phyloP scores from a whole-genome alignment of 1,140 invertebrate genomes.

The Drosophila carrolli region DNA sequence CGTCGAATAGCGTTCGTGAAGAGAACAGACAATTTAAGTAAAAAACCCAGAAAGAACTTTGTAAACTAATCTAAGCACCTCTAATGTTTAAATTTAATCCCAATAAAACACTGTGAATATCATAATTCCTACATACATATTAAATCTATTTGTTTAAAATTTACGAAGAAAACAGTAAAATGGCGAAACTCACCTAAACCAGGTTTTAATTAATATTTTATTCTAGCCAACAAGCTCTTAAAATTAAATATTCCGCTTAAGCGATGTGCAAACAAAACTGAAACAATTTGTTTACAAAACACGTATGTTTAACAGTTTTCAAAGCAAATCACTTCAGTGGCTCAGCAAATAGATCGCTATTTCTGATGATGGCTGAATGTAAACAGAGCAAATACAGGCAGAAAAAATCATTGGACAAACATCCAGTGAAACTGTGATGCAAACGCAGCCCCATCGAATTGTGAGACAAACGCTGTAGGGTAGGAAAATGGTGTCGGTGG shows the following conservation, averaged over 20 bases:
- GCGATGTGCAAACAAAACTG: slow-evolving; percentile 15
- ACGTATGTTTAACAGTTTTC: slow-evolving; percentile 38
- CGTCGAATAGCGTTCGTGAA: too few species aligned
- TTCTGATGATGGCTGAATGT: slow-evolving; percentile 32
- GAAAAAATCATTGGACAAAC: slow-evolving; percentile 56
- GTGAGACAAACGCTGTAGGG: slow-evolving; percentile 25
- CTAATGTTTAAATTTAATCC: too few species aligned
- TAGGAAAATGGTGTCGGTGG: slow-evolving; percentile 1
- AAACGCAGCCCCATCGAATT: slow-evolving; percentile 45
- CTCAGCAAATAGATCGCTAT: slow-evolving; percentile 63
- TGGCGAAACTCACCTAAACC: too few species aligned
- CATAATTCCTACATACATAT: too few species aligned
- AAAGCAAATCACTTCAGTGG: slow-evolving; percentile 42
- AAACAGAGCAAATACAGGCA: slow-evolving; percentile 18
- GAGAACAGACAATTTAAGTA: too few species aligned
- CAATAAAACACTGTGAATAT: too few species aligned
- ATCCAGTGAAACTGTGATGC: slow-evolving; percentile 49
- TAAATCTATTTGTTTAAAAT: too few species aligned
- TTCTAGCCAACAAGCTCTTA: not conserved
- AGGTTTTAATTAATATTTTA: slow-evolving; percentile 6
- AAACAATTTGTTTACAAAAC: slow-evolving; percentile 43
- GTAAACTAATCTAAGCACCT: too few species aligned
- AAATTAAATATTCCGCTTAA: slow-evolving; percentile 21
- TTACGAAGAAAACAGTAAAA: too few species aligned
- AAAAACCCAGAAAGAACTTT: too few species aligned